Base-by-base conservation (phyloP, 2,797 vertebrate species). In the Oreochromis grahami region DNA sequence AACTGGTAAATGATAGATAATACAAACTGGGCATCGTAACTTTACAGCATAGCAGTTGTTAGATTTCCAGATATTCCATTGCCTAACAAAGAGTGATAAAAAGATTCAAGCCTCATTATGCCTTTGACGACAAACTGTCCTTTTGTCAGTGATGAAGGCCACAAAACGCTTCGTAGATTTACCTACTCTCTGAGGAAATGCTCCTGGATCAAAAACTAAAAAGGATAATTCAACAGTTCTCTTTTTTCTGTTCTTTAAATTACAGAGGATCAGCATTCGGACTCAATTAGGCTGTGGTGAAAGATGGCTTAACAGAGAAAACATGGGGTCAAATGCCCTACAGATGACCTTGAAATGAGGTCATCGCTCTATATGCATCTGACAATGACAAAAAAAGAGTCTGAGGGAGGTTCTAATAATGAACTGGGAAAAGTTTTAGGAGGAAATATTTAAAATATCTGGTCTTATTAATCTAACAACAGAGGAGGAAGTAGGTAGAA, bases 221-320 rank as follows among this genome's bases (percentile, higher is more conserved):
- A 80, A 80, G 53, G 53, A 80, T 76, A 85, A 92, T 93, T 92
- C 82, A 92, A 86, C 86, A 78, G 50, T 85, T 86, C 74, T 84
- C 84, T 81, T 38, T 8, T 63, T 63, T 81, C 48, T 79, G 76
- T 84, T 87, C 86, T 87, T 34, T 72, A 79, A 89, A 85, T 90
- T 85, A 90, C 82, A 86, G 80, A 82, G 82, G 79, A 29, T 50
- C 70, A 36, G 79, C 68, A 29, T 80, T 89, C 78, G 68, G 80
- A 80, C 43, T 84, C 84, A 81, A 83, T 93, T 86, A 87, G 38
- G 11, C 53, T 74, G 26, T 70, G n/a, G 68, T 45, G 78, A 80
- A 78, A 86, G 65, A 86, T 48, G 84, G 48, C 29, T 84, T 72
- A 65, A 76, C 48, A 13, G 81, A 77, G 21, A 41, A 78, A 85